Base-by-base conservation (phyloP, 2,797 vertebrate genomes). In the Pantherophis alleghaniensis region DNA sequence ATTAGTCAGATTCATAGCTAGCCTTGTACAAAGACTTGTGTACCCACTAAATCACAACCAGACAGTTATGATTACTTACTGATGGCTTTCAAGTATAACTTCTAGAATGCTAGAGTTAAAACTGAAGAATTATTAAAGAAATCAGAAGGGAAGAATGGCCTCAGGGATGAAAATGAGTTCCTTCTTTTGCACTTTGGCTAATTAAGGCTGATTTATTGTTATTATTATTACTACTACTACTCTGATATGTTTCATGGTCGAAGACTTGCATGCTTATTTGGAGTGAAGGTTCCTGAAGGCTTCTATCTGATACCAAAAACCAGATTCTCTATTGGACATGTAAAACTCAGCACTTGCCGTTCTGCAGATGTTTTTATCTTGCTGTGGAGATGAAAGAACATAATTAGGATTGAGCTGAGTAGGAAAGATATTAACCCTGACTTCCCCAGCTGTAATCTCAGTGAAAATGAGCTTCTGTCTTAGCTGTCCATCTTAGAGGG, bases 1-100 rank as follows among this genome's bases (percentile, higher is more conserved):
- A 93, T 95, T 96, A 95, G 95, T 95, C 16, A 95, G 94, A 96
- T 97, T 96, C 95, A 94, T 92, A 94, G 66, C 91, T 94, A 59
- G 13, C 93, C 26, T 3, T 0, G 0, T 47, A 47, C 51, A 94
- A 92, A 92, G 93, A 3, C 74, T 53, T 18, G 87, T 87, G 47
- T 92, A 93, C 92, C 91, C 79, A 92, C 92, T 95, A 88, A 94
- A 22, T 61, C 95, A 79, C 94, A 86, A 55, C 47, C 92, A 92
- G 89, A 96, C 93, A 88, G 24, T 28, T 95, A 32, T 57, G 92
- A 86, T 92, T 0, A 0, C 89, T 94, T 0, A 0, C 88, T 93
- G 92, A 59, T 91, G 88, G 89, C 88, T 92, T 92, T 0, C 88
- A 74, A 59, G 63, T n/a, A 4, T 51, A 86, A 79, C 92, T 93